phyloP scores from a whole-genome alignment of 2,113 vertebrate genomes.

The Montifringilla adamsi region DNA sequence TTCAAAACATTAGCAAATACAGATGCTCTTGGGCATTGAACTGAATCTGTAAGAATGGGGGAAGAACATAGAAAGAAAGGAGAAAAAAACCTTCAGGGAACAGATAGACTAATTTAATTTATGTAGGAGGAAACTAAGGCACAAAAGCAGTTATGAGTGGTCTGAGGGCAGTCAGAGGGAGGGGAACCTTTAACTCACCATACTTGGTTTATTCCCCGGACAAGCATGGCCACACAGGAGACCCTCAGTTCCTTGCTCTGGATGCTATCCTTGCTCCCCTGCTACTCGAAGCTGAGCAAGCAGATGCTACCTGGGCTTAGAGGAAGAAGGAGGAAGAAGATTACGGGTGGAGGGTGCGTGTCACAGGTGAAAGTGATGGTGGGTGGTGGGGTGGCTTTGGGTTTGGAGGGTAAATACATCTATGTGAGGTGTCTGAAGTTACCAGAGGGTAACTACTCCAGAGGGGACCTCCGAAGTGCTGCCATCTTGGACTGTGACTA shows the following conservation, averaged over 20 bases:
- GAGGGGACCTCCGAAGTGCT: neutral
- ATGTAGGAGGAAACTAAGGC: neutral
- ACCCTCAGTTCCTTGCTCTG: neutral
- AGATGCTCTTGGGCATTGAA: neutral
- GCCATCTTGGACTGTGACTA: neutral
- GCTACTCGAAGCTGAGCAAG: neutral
- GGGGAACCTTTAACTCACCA: neutral
- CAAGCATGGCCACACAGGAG: neutral
- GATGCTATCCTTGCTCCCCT: neutral
- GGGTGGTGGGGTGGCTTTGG: neutral
- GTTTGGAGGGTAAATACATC: neutral
- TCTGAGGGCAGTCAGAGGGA: neutral
- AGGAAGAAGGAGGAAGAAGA: neutral
- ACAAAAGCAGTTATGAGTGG: neutral
- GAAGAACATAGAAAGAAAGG: neutral
- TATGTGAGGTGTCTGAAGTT: neutral
- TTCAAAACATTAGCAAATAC: neutral
- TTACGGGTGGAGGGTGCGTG: rapidly evolving
- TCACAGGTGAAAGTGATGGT: neutral
- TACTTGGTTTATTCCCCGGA: neutral
- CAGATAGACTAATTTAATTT: neutral
- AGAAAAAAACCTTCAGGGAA: neutral
- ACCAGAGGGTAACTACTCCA: neutral
- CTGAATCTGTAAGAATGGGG: neutral
- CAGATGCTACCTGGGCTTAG: neutral